Evolutionary conservation across 2,113 vertebrate genomes (phyloP).

Genomic region (Sapajus apella): DNA sequence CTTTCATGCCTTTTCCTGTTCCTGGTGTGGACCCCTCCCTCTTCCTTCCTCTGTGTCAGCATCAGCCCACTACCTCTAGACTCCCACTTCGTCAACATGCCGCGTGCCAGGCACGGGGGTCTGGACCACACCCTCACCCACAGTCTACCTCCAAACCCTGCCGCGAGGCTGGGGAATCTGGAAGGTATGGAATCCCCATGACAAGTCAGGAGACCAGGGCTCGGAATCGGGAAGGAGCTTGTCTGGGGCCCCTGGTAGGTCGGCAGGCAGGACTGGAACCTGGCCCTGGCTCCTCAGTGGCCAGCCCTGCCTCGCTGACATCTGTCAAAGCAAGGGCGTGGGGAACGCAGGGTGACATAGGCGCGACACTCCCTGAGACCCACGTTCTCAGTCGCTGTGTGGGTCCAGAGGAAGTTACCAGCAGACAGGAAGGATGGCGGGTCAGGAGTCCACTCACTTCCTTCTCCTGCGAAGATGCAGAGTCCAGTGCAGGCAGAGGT

Average conservation of each 20-base stretch:
- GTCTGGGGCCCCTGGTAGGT: too few relatives aligned
- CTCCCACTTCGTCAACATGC: neutral
- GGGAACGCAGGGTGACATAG: neutral
- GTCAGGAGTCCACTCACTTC: constrained; percentile 63
- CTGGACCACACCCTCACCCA: neutral
- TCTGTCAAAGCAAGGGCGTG: neutral
- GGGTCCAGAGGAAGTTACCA: constrained; percentile 31
- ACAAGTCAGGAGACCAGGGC: neutral
- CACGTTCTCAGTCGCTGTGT: neutral
- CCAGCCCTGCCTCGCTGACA: neutral
- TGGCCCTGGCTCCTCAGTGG: neutral
- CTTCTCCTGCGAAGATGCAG: constrained; percentile 34
- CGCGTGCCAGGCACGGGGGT: neutral
- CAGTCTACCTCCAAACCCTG: neutral
- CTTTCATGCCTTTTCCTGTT: neutral
- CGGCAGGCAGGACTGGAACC: neutral
- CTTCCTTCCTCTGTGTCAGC: neutral
- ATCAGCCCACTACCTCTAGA: neutral
- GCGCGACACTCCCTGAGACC: neutral
- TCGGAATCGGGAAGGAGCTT: neutral
- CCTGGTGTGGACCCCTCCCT: neutral
- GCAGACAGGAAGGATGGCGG: constrained; percentile 45
- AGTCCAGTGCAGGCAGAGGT: neutral
- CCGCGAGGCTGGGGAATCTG: neutral
- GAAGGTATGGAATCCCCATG: neutral